Percentiles rank a stretch among this genome's conserved stretches.
These are phyloP conservation scores for Drosophila hamatofila DNA, from an alignment of 2,888 invertebrate genomes.

Conservation along the genomic window DNA sequence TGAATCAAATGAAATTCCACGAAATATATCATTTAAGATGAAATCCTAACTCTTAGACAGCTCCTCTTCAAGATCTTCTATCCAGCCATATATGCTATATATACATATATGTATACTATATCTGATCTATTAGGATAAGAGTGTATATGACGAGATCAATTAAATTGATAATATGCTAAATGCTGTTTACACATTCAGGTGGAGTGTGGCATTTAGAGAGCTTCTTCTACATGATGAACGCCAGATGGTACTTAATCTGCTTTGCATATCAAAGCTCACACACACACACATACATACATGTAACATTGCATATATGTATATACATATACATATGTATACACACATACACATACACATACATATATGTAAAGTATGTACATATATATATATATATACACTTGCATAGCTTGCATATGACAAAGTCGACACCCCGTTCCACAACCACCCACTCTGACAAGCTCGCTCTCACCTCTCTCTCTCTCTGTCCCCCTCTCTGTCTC, in stretches of 20 bases:
- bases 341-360: slow-evolving; percentile 7
- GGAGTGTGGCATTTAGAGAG: slow-evolving; percentile 39
- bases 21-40: neutral
- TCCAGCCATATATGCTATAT: neutral
- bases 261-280: slow-evolving; percentile 57
- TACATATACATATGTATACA: neutral
- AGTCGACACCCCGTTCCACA: slow-evolving; percentile 4
- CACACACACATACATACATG: neutral
- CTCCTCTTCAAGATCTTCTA: neutral
- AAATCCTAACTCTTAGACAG: neutral
- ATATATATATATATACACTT: slow-evolving; percentile 26
- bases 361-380: slow-evolving; percentile 9
- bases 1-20: neutral
- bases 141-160: neutral
- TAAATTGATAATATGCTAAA: slow-evolving; percentile 27
- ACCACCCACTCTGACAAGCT: slow-evolving; percentile 14
- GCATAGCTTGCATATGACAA: slow-evolving; percentile 39
- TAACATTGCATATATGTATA: neutral
- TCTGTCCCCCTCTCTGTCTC: neutral
- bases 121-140: neutral
- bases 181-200: slow-evolving; percentile 29
- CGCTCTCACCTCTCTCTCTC: slow-evolving; percentile 3
- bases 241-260: slow-evolving; percentile 49
- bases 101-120: no score
- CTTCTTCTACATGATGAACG: slow-evolving; percentile 30